These are phyloP conservation scores for Tringa solitaria DNA, from an alignment of 2,113 vertebrate species.

Conservation along the genomic window DNA sequence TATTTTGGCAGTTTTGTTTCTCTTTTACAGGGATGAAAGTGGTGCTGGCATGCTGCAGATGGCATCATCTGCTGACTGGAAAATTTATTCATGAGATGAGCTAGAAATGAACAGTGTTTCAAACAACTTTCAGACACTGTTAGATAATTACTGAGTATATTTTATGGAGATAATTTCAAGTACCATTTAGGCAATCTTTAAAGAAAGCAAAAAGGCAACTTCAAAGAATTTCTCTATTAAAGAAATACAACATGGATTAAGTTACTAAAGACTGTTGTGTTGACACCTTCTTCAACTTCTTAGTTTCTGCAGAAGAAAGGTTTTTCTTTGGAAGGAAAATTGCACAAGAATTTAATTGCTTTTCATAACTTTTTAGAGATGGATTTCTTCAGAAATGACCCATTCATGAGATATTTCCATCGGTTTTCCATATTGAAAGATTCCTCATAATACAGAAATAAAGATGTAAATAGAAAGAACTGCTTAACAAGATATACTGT, in stretches of 20 bases:
- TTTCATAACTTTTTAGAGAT: neutral
- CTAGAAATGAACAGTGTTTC: neutral
- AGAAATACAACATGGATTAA: neutral
- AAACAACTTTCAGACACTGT: neutral
- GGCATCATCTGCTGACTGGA: neutral
- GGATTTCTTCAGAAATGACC: neutral
- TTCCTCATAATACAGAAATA: neutral
- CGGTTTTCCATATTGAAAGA: neutral
- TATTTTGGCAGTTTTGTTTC: neutral
- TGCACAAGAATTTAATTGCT: neutral
- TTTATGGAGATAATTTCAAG: neutral
- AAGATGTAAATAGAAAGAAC: neutral
- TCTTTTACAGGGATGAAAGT: neutral
- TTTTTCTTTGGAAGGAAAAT: neutral
- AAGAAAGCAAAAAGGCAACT: neutral
- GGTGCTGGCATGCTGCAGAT: neutral
- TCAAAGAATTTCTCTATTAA: neutral
- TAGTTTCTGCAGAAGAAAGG: neutral
- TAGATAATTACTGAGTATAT: neutral
- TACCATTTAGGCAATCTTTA: neutral
- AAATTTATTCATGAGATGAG: neutral
- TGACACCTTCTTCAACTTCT: neutral
- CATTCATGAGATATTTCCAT: neutral
- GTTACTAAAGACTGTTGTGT: neutral
- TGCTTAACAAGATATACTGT: neutral